These are phyloP conservation scores for Meda fulgida DNA, from an alignment of 2,797 vertebrate genomes.

Conservation along the genomic window DNA sequence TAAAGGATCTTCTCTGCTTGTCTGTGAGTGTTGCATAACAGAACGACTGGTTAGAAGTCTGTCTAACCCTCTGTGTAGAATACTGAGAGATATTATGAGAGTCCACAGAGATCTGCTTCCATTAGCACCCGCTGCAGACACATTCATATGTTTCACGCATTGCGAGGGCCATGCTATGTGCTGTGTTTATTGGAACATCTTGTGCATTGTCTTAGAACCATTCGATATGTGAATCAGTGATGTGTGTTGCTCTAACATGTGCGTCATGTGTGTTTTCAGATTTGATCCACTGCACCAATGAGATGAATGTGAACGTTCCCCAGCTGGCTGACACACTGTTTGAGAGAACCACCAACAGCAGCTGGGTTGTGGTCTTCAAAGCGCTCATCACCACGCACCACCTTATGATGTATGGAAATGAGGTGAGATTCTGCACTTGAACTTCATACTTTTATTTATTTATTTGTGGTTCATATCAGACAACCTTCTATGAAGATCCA, in stretches of 20 bases:
- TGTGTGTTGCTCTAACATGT: slow-evolving; percentile 9
- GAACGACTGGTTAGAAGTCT: background rate
- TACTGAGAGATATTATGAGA: slow-evolving; percentile 10
- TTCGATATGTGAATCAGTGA: background rate
- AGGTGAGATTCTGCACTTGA: slow-evolving; percentile 75
- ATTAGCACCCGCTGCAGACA: background rate
- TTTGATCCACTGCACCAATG: slow-evolving; percentile 92
- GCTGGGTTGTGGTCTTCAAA: slow-evolving; percentile 98
- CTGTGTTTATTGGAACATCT: background rate
- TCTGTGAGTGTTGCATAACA: slow-evolving; percentile 29
- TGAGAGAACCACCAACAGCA: slow-evolving; percentile 88
- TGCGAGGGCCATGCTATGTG: background rate
- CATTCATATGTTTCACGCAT: background rate
- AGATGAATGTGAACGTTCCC: slow-evolving; percentile 92
- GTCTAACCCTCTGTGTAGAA: background rate
- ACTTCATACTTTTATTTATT: background rate
- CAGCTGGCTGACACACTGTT: slow-evolving; percentile 90
- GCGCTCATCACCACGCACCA: slow-evolving; percentile 94
- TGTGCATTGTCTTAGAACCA: background rate
- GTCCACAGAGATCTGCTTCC: background rate
- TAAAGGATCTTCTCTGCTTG: slow-evolving; percentile 26
- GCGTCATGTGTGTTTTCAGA: slow-evolving; percentile 73
- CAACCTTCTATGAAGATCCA: background rate
- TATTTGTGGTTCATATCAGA: too few species aligned
- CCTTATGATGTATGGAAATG: slow-evolving; percentile 95